Conservation (phyloP, 2,888 invertebrate species). For the Carterocephalus palaemon region DNA sequence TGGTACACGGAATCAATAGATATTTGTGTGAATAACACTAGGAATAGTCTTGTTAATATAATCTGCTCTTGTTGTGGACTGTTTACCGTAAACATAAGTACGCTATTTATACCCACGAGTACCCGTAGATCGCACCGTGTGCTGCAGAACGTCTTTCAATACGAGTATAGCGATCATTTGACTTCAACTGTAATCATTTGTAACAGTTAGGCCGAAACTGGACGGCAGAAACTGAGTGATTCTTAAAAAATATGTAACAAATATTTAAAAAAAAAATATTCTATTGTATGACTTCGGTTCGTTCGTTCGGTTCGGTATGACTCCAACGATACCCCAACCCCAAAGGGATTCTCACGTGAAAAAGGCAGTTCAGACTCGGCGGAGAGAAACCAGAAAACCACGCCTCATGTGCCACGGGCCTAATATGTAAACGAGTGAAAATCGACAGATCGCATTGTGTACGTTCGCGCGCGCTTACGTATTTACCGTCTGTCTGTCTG, state of each 20-base stretch:
- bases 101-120: not conserved
- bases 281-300: no score
- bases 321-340: no score
- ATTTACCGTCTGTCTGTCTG: not conserved
- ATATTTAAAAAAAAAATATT: no score
- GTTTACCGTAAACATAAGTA: not conserved
- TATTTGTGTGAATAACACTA: no score
- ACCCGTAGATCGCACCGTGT: not conserved
- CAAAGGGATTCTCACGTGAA: no score
- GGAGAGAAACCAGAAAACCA: not conserved
- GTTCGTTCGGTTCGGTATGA: no score
- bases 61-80: not conserved
- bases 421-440: conserved; percentile 2
- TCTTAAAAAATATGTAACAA: no score
- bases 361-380: no score
- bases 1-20: no score
- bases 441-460: not conserved
- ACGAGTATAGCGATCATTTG: conserved; percentile 3
- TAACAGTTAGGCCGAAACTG: conserved; percentile 1
- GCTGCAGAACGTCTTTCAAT: conserved; percentile 7
- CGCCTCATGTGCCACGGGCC: not conserved
- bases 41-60: no score
- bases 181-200: conserved; percentile 8
- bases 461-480: not conserved
- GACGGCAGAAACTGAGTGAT: no score